phyloP scores from a whole-genome alignment of 2,888 invertebrate species.

The Gandaritis pyraliata region DNA sequence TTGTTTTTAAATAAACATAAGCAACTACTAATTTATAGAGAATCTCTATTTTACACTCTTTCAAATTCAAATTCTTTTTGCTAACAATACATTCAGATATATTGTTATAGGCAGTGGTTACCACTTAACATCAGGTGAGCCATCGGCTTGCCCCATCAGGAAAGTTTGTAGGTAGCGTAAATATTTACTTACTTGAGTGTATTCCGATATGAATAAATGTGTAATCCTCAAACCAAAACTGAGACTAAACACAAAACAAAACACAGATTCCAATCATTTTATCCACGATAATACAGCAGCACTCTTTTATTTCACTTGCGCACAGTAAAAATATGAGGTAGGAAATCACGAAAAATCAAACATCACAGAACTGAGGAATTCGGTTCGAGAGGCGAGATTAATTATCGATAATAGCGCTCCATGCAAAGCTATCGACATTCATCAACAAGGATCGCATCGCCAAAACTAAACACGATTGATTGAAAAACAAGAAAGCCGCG shows the following conservation, averaged over 20 bases:
- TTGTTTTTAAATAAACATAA: no score
- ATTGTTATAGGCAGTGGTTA: no score
- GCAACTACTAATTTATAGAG: no score
- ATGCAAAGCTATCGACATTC: constrained; percentile 65
- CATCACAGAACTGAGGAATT: constrained; percentile 56
- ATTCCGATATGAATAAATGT: constrained; percentile 72
- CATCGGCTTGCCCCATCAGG: no score
- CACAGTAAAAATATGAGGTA: constrained; percentile 50
- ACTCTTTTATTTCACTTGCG: constrained; percentile 57
- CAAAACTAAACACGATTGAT: constrained; percentile 59
- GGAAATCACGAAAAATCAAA: constrained; percentile 52
- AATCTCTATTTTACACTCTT: no score
- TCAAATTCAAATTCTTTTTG: no score
- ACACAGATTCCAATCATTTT: constrained; percentile 74
- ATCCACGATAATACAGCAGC: constrained; percentile 60
- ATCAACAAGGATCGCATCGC: constrained; percentile 57
- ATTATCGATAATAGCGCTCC: constrained; percentile 62
- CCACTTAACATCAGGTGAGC: no score
- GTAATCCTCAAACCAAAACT: constrained; percentile 62
- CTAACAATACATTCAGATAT: no score
- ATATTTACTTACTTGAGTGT: constrained; percentile 80
- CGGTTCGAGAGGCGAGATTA: constrained; percentile 56
- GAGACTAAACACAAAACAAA: constrained; percentile 70
- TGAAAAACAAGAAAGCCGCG: constrained; percentile 18
- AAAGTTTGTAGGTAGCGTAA: no score